phyloP scores from a whole-genome alignment of 2,113 vertebrate species.

The Gallinago paraguaiae region DNA sequence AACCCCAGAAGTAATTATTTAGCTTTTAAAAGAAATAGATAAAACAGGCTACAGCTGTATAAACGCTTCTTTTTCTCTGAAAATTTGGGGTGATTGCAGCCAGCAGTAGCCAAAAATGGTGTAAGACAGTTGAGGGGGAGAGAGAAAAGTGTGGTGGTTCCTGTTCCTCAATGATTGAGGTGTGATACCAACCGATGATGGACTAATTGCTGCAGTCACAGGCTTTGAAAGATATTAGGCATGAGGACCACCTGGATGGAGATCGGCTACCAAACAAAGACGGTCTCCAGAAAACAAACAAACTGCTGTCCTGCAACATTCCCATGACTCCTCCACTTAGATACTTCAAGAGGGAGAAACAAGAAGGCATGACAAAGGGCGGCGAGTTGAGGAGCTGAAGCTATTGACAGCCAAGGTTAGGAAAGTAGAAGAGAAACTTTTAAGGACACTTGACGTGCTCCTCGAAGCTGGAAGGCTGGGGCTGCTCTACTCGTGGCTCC shows the following conservation, averaged over 20 bases:
- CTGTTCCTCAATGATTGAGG: neutral
- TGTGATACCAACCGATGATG: neutral
- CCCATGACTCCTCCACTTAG: neutral
- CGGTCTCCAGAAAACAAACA: neutral
- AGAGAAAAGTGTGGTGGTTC: neutral
- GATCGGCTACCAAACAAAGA: neutral
- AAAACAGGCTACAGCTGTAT: neutral
- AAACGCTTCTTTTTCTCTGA: neutral
- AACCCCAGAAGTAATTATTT: neutral
- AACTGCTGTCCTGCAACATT: neutral
- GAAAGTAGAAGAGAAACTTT: conserved; percentile 16
- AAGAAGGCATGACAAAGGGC: neutral
- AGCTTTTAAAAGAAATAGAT: neutral
- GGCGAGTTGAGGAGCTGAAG: neutral
- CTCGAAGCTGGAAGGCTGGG: neutral
- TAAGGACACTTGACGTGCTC: neutral
- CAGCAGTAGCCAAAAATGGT: neutral
- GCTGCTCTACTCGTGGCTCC: conserved; percentile 18
- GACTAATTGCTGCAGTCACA: neutral
- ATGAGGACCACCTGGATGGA: neutral
- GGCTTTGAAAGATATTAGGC: neutral
- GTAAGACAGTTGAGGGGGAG: neutral
- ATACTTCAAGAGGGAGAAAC: neutral
- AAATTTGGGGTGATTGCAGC: neutral
- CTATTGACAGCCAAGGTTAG: neutral